A percentile compares a stretch with the other conserved stretches of the same genome.
Conservation (phyloP, 2,888 invertebrate species). For the Platycnemis pennipes region DNA sequence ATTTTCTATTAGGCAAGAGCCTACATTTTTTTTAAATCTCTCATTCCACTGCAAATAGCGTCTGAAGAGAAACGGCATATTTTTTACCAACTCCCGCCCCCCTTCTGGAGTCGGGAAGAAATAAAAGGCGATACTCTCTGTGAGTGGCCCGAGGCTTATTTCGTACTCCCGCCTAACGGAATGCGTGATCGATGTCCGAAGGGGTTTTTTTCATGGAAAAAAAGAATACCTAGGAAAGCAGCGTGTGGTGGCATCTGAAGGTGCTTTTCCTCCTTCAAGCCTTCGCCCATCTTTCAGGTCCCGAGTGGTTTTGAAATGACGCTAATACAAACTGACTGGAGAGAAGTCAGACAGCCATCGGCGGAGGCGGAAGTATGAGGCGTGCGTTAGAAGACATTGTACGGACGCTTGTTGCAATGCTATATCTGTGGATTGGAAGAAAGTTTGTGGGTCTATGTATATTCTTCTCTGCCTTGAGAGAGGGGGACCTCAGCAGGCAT, state of each 20-base stretch:
- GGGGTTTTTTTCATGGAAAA: background rate
- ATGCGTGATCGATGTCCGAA: slow-evolving; percentile 43
- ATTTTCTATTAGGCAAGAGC: background rate
- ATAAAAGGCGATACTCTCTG: background rate
- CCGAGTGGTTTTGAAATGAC: background rate
- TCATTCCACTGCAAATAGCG: background rate
- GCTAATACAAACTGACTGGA: background rate
- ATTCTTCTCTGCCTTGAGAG: background rate
- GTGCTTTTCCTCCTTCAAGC: background rate
- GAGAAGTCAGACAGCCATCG: background rate
- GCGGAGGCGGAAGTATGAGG: background rate
- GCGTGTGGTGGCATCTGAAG: background rate
- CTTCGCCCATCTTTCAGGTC: background rate
- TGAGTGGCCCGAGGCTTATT: slow-evolving; percentile 18
- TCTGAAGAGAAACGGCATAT: background rate
- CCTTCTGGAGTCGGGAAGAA: background rate
- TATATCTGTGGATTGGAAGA: background rate
- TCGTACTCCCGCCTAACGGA: slow-evolving; percentile 36
- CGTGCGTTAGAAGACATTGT: background rate
- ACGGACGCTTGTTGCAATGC: background rate
- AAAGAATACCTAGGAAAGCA: background rate
- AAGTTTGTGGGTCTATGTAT: background rate
- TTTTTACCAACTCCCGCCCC: background rate
- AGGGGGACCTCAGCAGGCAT: background rate
- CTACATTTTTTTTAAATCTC: too few relatives aligned